Conservation (phyloP, 2,888 invertebrate species). For the Tolmerus cingulatus region DNA sequence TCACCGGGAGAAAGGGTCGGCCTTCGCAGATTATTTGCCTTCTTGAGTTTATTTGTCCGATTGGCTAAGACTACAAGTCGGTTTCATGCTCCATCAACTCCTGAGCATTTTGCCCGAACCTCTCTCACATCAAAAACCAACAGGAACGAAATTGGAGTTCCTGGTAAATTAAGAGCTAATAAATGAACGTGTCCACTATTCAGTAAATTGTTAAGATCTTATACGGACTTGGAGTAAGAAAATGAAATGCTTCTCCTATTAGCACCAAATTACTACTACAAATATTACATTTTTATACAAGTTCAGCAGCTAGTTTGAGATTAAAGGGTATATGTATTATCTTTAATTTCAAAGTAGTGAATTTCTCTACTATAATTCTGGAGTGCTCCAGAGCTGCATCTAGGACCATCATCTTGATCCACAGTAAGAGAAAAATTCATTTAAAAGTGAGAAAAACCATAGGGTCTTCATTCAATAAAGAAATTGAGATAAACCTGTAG, state of each 20-base stretch:
- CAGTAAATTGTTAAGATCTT: not conserved
- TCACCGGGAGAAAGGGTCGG: not conserved
- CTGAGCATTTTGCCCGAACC: not conserved
- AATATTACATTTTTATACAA: too few species aligned
- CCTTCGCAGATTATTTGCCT: not conserved
- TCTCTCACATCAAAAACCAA: not conserved
- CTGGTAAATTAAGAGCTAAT: not conserved
- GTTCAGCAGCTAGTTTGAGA: too few species aligned
- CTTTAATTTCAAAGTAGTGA: too few species aligned
- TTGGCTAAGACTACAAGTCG: not conserved
- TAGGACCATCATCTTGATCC: too few species aligned
- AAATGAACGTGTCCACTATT: not conserved
- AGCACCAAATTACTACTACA: not conserved
- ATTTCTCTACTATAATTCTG: too few species aligned
- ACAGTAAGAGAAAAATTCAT: too few species aligned
- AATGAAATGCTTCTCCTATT: not conserved
- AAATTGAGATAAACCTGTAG: too few species aligned
- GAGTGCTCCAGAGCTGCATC: too few species aligned
- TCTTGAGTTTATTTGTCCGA: not conserved
- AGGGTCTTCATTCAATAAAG: too few species aligned
- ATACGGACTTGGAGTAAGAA: not conserved
- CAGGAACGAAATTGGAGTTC: not conserved
- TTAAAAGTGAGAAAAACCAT: too few species aligned
- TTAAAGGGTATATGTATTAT: too few species aligned
- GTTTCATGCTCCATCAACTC: not conserved